Base-by-base conservation (phyloP, 2,113 vertebrate genomes). In the Ochotona princeps region DNA sequence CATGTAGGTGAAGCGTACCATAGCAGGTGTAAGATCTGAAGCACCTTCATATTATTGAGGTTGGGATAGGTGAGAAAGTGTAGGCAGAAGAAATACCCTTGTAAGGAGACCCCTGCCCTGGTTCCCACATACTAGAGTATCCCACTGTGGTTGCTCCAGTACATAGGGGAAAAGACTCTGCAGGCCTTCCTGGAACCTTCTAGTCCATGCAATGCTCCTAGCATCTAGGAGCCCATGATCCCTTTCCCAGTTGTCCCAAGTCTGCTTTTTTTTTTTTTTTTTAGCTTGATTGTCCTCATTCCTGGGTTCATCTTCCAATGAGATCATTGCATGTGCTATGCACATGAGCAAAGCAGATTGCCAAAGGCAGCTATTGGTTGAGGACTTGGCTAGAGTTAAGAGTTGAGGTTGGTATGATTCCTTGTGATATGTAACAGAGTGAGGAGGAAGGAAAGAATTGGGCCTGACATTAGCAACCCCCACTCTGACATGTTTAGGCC, bases 261-360 rank as follows among this genome's bases (percentile, higher is more conserved):
- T 47, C 44, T 84, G 35, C 57, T 66, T 25, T 1, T 44, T 44
- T 44, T 25, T 1, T 44, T 44, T 44, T 44, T 44, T 44, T 4
- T 0, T 30, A 10, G 8, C 35, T 72, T 66, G n/a, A 32, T 13
- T 5, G 15, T 8, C 30, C 30, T 73, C 30, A 8, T 47, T 18
- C 18, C 14, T 65, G 79, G 20, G 14, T 73, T n/a, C 14, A 63
- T 32, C 3, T 25, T 26, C 35, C 79, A 60, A 72, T 65, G n/a
- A 83, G 51, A 32, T 20, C 21, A 28, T 30, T 49, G 20, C 4
- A 32, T 44, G 38, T 44, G 38, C 12, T 8, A 15, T 1, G 26
- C 7, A 23, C 7, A 0, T 28, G 7, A 54, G 2, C 54, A 49
- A 25, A 14, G 28, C 0, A 13, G 51, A 18, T 25, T 44, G 60